Conservation (phyloP, 1,140 invertebrate genomes). For the Drosophila pallidifrons region DNA sequence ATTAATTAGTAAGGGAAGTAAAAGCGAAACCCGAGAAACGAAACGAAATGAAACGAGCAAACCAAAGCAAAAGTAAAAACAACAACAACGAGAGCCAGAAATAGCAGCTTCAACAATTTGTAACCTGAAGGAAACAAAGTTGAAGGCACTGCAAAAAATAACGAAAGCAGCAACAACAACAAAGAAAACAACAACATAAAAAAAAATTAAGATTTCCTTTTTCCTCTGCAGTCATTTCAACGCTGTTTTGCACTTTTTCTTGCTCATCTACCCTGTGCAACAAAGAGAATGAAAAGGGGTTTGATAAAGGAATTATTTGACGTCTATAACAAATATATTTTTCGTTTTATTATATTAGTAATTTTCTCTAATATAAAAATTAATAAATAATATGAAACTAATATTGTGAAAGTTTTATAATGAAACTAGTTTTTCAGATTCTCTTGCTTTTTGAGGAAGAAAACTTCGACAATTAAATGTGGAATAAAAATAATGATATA, state of each 20-base stretch:
- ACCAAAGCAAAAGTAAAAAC: constrained; percentile 37
- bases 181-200: constrained; percentile 15
- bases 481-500: too few species aligned
- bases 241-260: background rate
- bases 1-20: constrained; percentile 79
- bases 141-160: constrained; percentile 46
- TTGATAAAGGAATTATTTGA: background rate
- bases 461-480: too few species aligned
- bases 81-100: constrained; percentile 41
- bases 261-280: background rate
- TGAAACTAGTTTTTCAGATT: too few species aligned
- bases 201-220: constrained; percentile 79
- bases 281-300: background rate
- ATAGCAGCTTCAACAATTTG: constrained; percentile 64
- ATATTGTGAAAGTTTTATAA: too few species aligned
- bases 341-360: too few species aligned
- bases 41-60: constrained; percentile 24
- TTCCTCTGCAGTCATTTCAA: constrained; percentile 61
- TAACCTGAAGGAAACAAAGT: constrained; percentile 78
- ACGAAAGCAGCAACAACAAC: constrained; percentile 25
- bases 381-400: too few species aligned
- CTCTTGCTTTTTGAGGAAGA: too few species aligned
- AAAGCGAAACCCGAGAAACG: constrained; percentile 50
- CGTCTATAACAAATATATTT: too few species aligned
- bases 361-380: too few species aligned